Base-by-base conservation (phyloP, 2,797 vertebrate genomes). In the Sternarchorhynchus goeldii region DNA sequence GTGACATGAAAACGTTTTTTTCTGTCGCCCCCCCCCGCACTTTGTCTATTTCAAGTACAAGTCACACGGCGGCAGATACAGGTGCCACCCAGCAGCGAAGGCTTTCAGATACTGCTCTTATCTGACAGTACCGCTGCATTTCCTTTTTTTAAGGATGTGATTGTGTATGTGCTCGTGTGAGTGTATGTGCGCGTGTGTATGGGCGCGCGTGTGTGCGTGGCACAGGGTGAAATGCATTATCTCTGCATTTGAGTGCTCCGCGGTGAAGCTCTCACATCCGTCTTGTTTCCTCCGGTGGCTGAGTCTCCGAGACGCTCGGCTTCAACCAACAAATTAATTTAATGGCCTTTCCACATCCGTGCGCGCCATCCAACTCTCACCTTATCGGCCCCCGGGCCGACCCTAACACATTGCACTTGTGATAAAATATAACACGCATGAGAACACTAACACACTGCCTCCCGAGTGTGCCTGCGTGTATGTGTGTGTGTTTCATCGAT, bases 291-390 rank as follows among this genome's bases (percentile, higher is more conserved):
- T 75, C 55, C 25, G n/a, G 34, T 17, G 14, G 73, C 60, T 60
- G 69, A 20, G 34, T 25, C 69, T 55, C 59, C 36, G 36, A 73
- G 74, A 21, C 58, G 16, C 82, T 29, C 45, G 16, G 50, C 41
- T 70, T 68, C 75, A 41, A 41, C 69, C 74, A 80, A 74, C 77
- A 80, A 84, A 79, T 79, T 73, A 70, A 84, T 82, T 82, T 72
- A 82, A 82, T 80, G 77, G 20, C 71, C 72, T 77, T 80, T 82
- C 57, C 67, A 78, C 76, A 76, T 76, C 72, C 29, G 60, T 29
- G 10, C 59, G 0, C 17, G 18, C 62, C 50, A 56, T 74, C 25
- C 14, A 64, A 73, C 34, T 76, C 41, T 79, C 74, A 77, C 70
- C 65, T 74, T 71, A 76, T 84, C 64, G 8, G 71, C 21, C 64